Conservation (phyloP, 2,888 invertebrate genomes). For the Bellardia bayeri region DNA sequence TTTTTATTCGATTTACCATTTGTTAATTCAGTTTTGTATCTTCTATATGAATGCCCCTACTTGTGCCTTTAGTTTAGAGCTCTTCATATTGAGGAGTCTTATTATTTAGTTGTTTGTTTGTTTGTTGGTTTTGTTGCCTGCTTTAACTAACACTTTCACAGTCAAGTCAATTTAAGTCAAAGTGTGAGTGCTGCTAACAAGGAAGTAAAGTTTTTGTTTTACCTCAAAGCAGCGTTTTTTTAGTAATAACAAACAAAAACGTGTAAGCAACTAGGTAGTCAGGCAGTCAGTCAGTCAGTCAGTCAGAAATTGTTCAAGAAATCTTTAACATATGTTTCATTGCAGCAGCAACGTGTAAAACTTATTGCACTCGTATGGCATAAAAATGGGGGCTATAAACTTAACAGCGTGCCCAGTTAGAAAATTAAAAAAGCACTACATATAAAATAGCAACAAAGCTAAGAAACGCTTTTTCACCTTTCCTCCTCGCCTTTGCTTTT, state of each 20-base stretch:
- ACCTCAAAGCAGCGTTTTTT: not conserved
- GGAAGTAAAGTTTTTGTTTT: slow-evolving; percentile 57
- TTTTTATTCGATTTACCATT: too few relatives aligned
- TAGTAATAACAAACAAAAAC: not conserved
- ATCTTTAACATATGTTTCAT: slow-evolving; percentile 43
- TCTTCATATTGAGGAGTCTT: slow-evolving; percentile 11
- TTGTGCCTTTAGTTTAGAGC: not conserved
- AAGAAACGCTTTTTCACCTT: slow-evolving; percentile 45
- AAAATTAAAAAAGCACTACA: not conserved
- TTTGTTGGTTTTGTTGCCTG: slow-evolving; percentile 21
- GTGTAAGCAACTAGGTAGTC: not conserved
- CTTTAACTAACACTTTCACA: slow-evolving; percentile 70
- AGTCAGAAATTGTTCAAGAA: not conserved
- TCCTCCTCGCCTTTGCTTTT: not conserved
- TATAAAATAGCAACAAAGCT: not conserved
- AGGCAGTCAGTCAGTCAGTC: slow-evolving; percentile 1
- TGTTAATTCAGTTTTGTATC: too few relatives aligned
- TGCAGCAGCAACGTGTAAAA: not conserved
- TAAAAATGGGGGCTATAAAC: slow-evolving; percentile 50
- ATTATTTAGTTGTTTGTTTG: slow-evolving; percentile 11
- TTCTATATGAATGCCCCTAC: not conserved
- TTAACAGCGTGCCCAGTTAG: slow-evolving; percentile 14
- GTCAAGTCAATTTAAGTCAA: slow-evolving; percentile 72
- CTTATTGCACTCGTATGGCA: slow-evolving; percentile 37
- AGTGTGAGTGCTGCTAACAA: slow-evolving; percentile 68